These are phyloP conservation scores for Busseola fusca DNA, from an alignment of 2,888 invertebrate species.

Conservation along the genomic window DNA sequence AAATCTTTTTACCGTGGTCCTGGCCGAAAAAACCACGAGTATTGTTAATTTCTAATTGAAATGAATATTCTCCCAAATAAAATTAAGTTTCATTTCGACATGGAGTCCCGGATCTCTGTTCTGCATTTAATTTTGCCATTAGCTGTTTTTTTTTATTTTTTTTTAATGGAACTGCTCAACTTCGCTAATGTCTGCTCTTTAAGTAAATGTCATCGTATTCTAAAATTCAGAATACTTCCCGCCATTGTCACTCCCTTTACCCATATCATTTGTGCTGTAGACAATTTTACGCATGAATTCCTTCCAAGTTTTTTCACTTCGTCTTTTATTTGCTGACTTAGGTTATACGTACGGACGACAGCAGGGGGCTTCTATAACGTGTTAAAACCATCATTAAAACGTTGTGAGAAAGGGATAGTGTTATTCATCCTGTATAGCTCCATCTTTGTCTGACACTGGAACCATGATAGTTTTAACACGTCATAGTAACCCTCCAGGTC, in stretches of 20 bases:
- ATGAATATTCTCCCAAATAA: slow-evolving; percentile 11
- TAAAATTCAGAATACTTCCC: slow-evolving; percentile 7
- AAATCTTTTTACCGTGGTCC: too few species aligned
- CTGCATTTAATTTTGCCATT: slow-evolving; percentile 26
- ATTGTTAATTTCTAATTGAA: slow-evolving; percentile 4
- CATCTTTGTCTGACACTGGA: too few species aligned
- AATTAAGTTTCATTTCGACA: slow-evolving; percentile 11
- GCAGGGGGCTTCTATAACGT: too few species aligned
- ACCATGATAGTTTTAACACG: too few species aligned
- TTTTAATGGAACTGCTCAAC: slow-evolving; percentile 22
- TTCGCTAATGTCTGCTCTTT: slow-evolving; percentile 22
- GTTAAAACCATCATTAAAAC: too few species aligned
- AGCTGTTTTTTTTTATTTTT: slow-evolving; percentile 17
- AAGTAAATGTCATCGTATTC: slow-evolving; percentile 21
- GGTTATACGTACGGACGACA: too few species aligned
- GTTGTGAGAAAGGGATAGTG: too few species aligned
- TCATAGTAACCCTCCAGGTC: too few species aligned
- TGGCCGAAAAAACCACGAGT: not conserved
- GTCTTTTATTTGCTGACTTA: not conserved
- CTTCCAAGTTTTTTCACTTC: not conserved
- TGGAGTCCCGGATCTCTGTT: slow-evolving; percentile 2
- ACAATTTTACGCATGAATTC: slow-evolving; percentile 11
- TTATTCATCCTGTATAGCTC: too few species aligned
- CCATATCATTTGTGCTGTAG: not conserved
- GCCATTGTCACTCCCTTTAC: slow-evolving; percentile 6